Base-by-base conservation (phyloP, 2,113 vertebrate species). In the Lanius collurio region DNA sequence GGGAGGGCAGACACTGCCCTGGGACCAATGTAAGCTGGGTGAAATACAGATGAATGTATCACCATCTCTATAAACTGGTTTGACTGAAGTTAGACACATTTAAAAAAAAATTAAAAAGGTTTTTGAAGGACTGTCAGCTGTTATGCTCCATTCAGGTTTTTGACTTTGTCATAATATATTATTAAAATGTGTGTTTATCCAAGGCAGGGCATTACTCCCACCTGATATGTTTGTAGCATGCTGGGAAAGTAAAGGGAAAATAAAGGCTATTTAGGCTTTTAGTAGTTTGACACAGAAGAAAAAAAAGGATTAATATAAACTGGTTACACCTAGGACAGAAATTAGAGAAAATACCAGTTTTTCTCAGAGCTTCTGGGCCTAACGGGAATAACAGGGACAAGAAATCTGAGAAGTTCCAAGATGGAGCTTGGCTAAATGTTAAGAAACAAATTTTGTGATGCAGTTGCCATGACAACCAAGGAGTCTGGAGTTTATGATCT, bases 391-490 rank as follows among this genome's bases (percentile, higher is more conserved):
- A 60, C 18, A 74, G 27, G 23, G 42, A 64, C 4, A 42, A 71
- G 64, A 63, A 70, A 83, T 59, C 24, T 17, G 65, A 77, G 88
- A 67, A 90, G 69, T 75, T 94, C 60, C 83, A 92, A 92, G 83
- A 95, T 81, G 80, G 73, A 92, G 73, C 83, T 93, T 81, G 35
- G 60, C 65, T 94, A 75, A 83, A 83, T 60, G 80, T 68, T 87
- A 83, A 95, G 92, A 83, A 94, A 78, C 52, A 80, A 81, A 92
- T 91, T 92, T 47, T 84, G 75, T 90, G 94, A 87, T 92, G 80
- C 80, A 64, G 96, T 96, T 95, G 60, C 77, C 93, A 56, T 92
- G 86, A 30, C 95, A 81, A 89, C 94, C 60, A 26, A 93, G 76
- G 73, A 95, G 76, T n/a, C 52, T 90, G 86, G 89, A 81, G 86